Conservation (phyloP, 1,140 invertebrate genomes). For the Belonocnema kinseyi region DNA sequence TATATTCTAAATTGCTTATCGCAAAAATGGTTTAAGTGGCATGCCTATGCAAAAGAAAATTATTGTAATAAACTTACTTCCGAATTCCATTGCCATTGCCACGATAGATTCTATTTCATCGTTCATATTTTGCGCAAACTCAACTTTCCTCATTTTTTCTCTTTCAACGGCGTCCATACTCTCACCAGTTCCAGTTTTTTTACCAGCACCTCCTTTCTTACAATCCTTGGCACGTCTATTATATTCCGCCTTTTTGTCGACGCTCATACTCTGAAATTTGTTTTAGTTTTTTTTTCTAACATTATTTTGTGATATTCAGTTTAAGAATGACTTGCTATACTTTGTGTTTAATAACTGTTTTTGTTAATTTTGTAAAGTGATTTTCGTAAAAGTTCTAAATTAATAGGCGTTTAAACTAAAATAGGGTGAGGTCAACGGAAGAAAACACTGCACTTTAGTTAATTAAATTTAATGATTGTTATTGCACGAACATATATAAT, state of each 20-base stretch:
- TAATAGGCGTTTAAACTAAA: no score
- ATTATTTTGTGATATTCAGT: background rate
- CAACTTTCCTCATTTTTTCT: slow-evolving; percentile 29
- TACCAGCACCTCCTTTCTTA: slow-evolving; percentile 36
- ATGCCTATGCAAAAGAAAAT: background rate
- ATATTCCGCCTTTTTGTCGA: slow-evolving; percentile 48
- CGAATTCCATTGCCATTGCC: slow-evolving; percentile 30
- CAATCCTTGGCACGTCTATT: slow-evolving; percentile 44
- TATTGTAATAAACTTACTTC: slow-evolving; percentile 41
- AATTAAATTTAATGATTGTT: no score
- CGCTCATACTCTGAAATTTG: slow-evolving; percentile 46
- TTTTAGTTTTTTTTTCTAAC: background rate
- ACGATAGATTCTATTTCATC: slow-evolving; percentile 49
- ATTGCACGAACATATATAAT: no score
- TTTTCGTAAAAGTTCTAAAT: no score
- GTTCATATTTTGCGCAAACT: slow-evolving; percentile 53
- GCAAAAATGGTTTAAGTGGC: no score
- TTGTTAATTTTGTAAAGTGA: no score
- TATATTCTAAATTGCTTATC: background rate
- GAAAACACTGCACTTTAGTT: no score
- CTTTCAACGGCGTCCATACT: slow-evolving; percentile 39
- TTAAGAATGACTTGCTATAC: background rate
- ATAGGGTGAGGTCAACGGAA: no score
- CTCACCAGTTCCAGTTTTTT: slow-evolving; percentile 56
- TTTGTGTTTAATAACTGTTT: no score